Evolutionary conservation across 2,113 vertebrate genomes (phyloP).

Genomic region (Ammospiza caudacuta): DNA sequence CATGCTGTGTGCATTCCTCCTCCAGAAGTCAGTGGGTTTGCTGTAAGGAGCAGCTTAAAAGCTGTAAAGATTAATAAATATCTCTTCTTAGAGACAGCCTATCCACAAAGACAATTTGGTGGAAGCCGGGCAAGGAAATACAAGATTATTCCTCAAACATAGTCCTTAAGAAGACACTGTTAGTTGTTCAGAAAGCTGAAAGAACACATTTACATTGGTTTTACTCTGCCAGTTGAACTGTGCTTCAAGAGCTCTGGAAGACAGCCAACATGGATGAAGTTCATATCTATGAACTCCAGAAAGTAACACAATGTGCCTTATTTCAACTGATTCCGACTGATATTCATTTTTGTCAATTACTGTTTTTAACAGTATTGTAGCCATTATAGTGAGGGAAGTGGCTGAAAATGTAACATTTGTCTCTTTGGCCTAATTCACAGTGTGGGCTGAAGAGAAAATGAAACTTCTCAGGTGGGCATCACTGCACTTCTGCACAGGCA

Average conservation of each 20-base stretch:
- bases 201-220: not conserved
- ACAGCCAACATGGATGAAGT: not conserved
- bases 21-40: not conserved
- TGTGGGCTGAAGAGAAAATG: not conserved
- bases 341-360: not conserved
- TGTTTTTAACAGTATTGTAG: not conserved
- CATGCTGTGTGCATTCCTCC: not conserved
- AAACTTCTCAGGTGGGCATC: accelerated
- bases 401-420: not conserved
- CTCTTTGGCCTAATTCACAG: not conserved
- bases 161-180: not conserved
- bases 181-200: not conserved
- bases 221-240: not conserved
- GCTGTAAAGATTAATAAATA: not conserved
- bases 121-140: not conserved
- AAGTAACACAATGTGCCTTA: not conserved
- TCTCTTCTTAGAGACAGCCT: not conserved
- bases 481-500: accelerated
- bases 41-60: not conserved
- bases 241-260: not conserved
- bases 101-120: not conserved
- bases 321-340: not conserved
- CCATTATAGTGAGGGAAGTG: not conserved
- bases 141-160: not conserved
- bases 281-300: not conserved